Base-by-base conservation (phyloP, 1,140 invertebrate species). In the Dinoponera quadriceps region DNA sequence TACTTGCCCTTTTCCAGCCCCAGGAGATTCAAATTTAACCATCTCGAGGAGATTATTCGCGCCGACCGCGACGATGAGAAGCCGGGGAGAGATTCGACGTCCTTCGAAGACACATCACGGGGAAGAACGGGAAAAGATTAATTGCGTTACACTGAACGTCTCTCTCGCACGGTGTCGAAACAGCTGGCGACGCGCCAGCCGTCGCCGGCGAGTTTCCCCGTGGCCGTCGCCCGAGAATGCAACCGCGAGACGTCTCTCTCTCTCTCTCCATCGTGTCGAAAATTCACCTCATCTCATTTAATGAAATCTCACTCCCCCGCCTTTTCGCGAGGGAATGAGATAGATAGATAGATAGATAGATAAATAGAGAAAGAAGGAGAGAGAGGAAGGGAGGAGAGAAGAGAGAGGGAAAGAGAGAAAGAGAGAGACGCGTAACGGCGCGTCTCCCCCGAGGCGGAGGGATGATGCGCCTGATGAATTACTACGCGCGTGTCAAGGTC, bases 91-190 rank as follows among this genome's bases (percentile, higher is more conserved):
- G 11, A 16, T 66, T n/a, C 1, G 7, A 38, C 3, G 7, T 66
- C 22, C 13, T 78, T 68, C 38, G 13, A 20, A 44, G 20, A 18
- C 33, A 16, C 14, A 16, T 54, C n/a, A 20, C 3, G 3, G n/a
- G n/a, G n/a, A 74, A 49, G 2, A 75, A 51, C 18, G 22, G 14
- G 27, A 29, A 75, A 51, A 49, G 27, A 27, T 14, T 51, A 65
- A 65, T 65, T 14, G 27, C 3, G 0, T 44, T 0, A 29, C 14
- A 13, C 14, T 29, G 51, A 51, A 4, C 16, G 3, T 59, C 16
- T 48, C 16, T 73, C 18, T 73, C 55, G 18, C 14, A 55, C 29
- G 27, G 29, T 57, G n/a, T 20, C 11, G 2, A 13, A 55, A 54
- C 16, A 54, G 16, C 16, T 44, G 75, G 63, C 75, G 49, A 29